Base-by-base conservation (phyloP, 2,113 vertebrate genomes). In the Pangasianodon hypophthalmus region DNA sequence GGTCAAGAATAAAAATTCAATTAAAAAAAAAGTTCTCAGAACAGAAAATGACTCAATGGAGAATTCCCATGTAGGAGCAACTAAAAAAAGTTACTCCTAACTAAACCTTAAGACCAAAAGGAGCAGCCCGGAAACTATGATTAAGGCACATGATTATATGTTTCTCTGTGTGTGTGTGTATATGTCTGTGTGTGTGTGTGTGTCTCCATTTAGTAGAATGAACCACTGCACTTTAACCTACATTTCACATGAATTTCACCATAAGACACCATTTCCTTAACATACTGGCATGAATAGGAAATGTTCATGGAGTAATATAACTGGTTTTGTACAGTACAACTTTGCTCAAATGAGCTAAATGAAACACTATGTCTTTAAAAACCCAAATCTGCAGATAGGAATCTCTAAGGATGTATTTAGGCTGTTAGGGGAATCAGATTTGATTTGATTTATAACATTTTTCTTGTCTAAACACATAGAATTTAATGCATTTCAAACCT, bases 71-170 rank as follows among this genome's bases (percentile, higher is more conserved):
- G 19, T 83, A 56, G 56, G 84, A 83, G 18, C 29, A 69, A 10
- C 84, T 85, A 16, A 85, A 86, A 69, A 69, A 69, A 85, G 56
- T 62, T 67, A 24, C 84, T 85, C 26, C 41, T 2, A 67, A 46
- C 24, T n/a, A 85, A 86, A n/a, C 46, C 46, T 50, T 69, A 86
- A 69, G 62, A 69, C 62, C 84, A 67, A 69, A 86, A 52, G 44
- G 58, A 8, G 50, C 62, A 86, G 84, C 84, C 46, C 29, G 84
- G 84, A 86, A 86, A 50, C 44, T 86, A 86, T 86, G 62, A 86
- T 86, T 86, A 86, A 69, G 62, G 84, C 62, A 50, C 62, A 86
- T 86, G 60, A 86, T 86, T 86, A 69, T 69, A 86, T 50, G 29
- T 32, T 67, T 69, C 0, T 41, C 21, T 84, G 54, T 44, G 56